phyloP scores from a whole-genome alignment of 2,797 vertebrate species.

The Malacoraja senta region DNA sequence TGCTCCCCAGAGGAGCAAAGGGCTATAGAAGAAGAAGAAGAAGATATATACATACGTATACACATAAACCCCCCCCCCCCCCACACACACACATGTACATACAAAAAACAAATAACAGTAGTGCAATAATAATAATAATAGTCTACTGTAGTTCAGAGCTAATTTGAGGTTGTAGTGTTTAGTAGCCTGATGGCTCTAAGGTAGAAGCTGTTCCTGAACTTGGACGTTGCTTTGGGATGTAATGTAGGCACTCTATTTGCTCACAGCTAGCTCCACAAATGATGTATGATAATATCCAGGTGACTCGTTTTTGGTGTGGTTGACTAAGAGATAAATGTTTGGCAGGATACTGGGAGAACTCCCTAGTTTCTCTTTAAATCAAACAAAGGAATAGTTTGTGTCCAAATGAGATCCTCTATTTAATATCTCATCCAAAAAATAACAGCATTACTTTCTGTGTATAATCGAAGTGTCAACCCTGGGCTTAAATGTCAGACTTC shows the following conservation, averaged over 20 bases:
- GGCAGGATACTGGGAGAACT: neutral
- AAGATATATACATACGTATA: no score
- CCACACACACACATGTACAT: no score
- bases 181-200: no score
- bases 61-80: no score
- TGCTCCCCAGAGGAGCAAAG: no score
- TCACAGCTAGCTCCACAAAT: neutral
- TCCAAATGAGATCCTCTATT: neutral
- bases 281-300: neutral
- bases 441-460: neutral
- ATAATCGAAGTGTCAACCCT: neutral
- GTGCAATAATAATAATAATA: no score
- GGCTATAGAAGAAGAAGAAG: no score
- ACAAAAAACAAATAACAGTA: no score
- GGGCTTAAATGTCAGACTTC: neutral
- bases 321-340: neutral
- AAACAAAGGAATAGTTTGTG: neutral
- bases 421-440: neutral
- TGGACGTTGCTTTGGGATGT: no score
- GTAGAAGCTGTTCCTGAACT: no score
- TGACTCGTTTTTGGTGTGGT: neutral
- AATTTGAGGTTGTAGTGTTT: no score
- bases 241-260: neutral
- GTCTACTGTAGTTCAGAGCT: no score
- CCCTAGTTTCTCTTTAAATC: neutral